Conservation (phyloP, 2,113 vertebrate species). For the Daphoenositta chrysoptera region DNA sequence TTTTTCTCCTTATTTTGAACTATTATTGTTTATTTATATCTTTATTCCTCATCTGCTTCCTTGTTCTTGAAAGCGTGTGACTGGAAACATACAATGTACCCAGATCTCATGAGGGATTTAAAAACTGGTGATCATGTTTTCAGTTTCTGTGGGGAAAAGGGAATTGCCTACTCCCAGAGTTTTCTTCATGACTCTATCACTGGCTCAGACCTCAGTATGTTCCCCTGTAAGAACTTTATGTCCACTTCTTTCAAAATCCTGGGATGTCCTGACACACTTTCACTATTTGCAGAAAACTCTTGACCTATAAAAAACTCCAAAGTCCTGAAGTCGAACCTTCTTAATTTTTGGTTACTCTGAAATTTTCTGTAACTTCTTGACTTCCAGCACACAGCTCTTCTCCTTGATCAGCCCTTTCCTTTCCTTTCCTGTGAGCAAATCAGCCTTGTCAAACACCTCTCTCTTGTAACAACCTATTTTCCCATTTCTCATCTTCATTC, state of each 20-base stretch:
- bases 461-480: not conserved
- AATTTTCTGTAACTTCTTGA: not conserved
- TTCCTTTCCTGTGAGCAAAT: not conserved
- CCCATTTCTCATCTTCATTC: not conserved
- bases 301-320: fast-evolving
- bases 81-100: not conserved
- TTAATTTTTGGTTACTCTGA: not conserved
- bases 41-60: not conserved
- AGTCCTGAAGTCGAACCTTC: not conserved
- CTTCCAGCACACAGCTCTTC: not conserved
- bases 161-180: not conserved
- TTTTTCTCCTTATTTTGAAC: not conserved
- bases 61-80: not conserved
- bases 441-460: not conserved
- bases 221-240: not conserved
- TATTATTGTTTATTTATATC: not conserved
- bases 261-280: not conserved
- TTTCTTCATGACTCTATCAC: not conserved
- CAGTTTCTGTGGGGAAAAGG: not conserved
- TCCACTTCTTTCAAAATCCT: not conserved
- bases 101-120: not conserved
- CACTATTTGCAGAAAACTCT: not conserved
- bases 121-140: not conserved
- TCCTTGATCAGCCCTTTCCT: not conserved
- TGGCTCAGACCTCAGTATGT: not conserved